Percentiles rank a stretch among this genome's conserved stretches.
These are phyloP conservation scores for Netelia fuscicornis DNA, from an alignment of 2,888 invertebrate species.

Conservation along the genomic window DNA sequence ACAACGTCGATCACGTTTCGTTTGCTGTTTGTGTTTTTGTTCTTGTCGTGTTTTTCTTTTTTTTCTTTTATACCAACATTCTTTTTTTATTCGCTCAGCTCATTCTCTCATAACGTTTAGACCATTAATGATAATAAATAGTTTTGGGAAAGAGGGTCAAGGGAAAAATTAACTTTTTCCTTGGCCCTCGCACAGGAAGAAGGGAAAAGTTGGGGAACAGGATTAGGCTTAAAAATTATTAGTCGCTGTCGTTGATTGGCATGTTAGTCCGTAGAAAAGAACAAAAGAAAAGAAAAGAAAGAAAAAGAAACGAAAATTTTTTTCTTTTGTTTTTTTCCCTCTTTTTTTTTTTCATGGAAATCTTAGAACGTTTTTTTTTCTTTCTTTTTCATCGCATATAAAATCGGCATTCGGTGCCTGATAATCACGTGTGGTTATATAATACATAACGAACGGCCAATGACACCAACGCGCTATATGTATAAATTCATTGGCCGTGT, in stretches of 20 bases:
- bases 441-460: constrained; percentile 72
- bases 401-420: constrained; percentile 74
- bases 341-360: constrained; percentile 60
- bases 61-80: neutral
- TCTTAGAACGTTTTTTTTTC: constrained; percentile 36
- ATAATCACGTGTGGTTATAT: constrained; percentile 73
- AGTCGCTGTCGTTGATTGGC: constrained; percentile 59
- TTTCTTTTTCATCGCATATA: constrained; percentile 71
- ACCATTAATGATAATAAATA: constrained; percentile 72
- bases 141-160: constrained; percentile 29
- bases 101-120: constrained; percentile 72
- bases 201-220: neutral
- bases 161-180: neutral
- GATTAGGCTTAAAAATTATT: constrained; percentile 56
- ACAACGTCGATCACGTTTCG: constrained; percentile 69
- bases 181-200: neutral
- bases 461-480: constrained; percentile 70
- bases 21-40: constrained; percentile 57
- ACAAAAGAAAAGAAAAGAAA: constrained; percentile 1
- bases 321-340: constrained; percentile 2
- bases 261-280: constrained; percentile 46
- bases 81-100: constrained; percentile 3
- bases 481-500: constrained; percentile 67
- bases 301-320: constrained; percentile 30
- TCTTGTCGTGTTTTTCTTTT: neutral